These are phyloP conservation scores for Hippoglossus hippoglossus DNA, from an alignment of 2,797 vertebrate genomes.

Conservation along the genomic window DNA sequence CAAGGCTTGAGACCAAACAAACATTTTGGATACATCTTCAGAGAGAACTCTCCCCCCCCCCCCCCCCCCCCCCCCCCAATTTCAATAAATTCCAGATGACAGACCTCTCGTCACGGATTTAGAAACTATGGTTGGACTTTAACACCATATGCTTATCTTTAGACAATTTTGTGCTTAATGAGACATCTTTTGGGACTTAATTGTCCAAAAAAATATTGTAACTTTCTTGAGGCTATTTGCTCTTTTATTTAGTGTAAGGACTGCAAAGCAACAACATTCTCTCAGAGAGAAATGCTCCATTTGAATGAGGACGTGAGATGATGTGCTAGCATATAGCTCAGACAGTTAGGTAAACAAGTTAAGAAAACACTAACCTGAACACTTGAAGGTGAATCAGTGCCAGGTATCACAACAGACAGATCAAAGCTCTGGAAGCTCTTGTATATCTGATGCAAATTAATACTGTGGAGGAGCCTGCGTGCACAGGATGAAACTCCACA, in stretches of 20 bases:
- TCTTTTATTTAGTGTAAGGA: not conserved
- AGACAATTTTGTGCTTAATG: not conserved
- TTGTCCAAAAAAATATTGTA: not conserved
- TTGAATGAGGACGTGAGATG: not conserved
- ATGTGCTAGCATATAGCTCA: not conserved
- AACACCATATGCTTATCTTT: not conserved
- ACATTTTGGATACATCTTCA: too few relatives aligned
- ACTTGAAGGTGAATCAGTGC: not conserved
- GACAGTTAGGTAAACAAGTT: not conserved
- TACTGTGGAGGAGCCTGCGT: not conserved
- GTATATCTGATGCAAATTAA: slow-evolving; percentile 7
- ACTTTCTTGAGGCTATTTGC: not conserved
- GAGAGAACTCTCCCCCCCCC: too few relatives aligned
- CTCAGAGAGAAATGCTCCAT: not conserved
- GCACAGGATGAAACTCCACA: slow-evolving; percentile 16
- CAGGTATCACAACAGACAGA: slow-evolving; percentile 7
- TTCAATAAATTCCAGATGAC: too few relatives aligned
- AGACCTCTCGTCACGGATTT: not conserved
- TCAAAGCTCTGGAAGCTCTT: not conserved
- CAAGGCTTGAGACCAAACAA: too few relatives aligned
- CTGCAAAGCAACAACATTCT: not conserved
- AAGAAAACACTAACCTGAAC: not conserved
- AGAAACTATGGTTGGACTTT: not conserved
- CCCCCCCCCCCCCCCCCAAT: too few relatives aligned
- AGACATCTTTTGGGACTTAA: not conserved